phyloP scores from a whole-genome alignment of 1,140 invertebrate genomes.

The Thaumatotibia leucotreta region DNA sequence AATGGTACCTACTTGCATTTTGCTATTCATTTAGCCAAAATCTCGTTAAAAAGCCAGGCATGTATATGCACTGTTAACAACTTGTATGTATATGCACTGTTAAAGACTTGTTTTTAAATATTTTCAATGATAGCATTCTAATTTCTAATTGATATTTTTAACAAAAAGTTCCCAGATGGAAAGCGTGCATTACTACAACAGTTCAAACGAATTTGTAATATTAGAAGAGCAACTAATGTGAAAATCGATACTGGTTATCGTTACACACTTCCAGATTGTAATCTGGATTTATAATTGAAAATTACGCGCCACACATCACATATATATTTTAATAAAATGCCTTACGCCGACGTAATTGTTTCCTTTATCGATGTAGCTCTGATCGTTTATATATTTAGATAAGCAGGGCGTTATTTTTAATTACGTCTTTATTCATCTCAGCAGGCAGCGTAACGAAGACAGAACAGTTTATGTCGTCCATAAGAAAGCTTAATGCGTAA shows the following conservation, averaged over 20 bases:
- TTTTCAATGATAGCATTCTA: no score
- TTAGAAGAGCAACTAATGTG: background rate
- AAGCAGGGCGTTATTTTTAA: slow-evolving; percentile 47
- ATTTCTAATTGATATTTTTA: no score
- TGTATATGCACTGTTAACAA: no score
- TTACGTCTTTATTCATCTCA: slow-evolving; percentile 41
- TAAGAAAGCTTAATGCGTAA: slow-evolving; percentile 50
- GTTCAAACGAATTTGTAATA: background rate
- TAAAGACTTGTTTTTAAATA: no score
- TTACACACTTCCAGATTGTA: background rate
- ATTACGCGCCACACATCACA: slow-evolving; percentile 17
- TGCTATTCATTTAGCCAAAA: no score
- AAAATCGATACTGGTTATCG: background rate
- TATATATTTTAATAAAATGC: slow-evolving; percentile 11
- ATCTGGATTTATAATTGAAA: slow-evolving; percentile 13
- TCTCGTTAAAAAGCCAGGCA: no score
- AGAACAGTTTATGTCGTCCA: slow-evolving; percentile 43
- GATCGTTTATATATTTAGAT: slow-evolving; percentile 21
- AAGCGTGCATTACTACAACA: no score
- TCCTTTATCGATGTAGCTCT: slow-evolving; percentile 22
- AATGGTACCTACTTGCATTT: no score
- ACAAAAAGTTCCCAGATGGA: no score
- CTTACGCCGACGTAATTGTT: slow-evolving; percentile 23
- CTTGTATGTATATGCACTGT: no score
- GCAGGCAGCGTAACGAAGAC: slow-evolving; percentile 38